These are phyloP conservation scores for Lagopus leucura DNA, from an alignment of 2,113 vertebrate species.

Conservation along the genomic window DNA sequence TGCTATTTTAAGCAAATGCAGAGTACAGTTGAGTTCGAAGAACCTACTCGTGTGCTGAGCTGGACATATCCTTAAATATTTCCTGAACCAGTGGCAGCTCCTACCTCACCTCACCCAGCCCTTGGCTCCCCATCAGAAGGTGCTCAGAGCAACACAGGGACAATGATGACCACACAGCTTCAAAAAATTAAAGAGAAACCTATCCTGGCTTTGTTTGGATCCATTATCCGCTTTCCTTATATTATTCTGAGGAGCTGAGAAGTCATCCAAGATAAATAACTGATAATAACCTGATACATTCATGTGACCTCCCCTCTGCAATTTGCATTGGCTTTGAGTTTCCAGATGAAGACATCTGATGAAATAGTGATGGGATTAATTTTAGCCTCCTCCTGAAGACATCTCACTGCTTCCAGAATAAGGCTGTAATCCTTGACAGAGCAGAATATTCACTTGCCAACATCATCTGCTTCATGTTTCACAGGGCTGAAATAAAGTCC, in stretches of 20 bases:
- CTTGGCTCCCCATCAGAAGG: neutral
- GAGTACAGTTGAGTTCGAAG: neutral
- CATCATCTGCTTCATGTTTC: constrained; percentile 15
- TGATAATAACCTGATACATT: constrained; percentile 11
- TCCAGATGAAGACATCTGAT: neutral
- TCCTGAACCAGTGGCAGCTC: neutral
- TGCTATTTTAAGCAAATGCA: neutral
- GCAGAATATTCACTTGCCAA: constrained; percentile 7
- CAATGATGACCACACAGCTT: rapidly evolving
- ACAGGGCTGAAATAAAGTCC: constrained; percentile 5
- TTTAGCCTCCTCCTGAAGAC: constrained; percentile 38
- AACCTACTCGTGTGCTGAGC: neutral
- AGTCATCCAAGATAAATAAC: constrained; percentile 32
- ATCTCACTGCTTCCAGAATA: constrained; percentile 40
- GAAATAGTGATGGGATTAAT: constrained; percentile 45
- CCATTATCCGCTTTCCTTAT: neutral
- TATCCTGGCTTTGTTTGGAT: neutral
- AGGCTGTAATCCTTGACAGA: constrained; percentile 25
- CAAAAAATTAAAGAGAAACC: neutral
- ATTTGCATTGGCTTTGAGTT: constrained; percentile 13
- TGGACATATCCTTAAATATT: neutral
- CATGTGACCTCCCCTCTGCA: constrained; percentile 30
- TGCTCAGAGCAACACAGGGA: neutral
- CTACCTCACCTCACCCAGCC: neutral
- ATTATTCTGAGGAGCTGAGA: neutral